phyloP scores from a whole-genome alignment of 2,113 vertebrate species.

The Zosterops borbonicus region DNA sequence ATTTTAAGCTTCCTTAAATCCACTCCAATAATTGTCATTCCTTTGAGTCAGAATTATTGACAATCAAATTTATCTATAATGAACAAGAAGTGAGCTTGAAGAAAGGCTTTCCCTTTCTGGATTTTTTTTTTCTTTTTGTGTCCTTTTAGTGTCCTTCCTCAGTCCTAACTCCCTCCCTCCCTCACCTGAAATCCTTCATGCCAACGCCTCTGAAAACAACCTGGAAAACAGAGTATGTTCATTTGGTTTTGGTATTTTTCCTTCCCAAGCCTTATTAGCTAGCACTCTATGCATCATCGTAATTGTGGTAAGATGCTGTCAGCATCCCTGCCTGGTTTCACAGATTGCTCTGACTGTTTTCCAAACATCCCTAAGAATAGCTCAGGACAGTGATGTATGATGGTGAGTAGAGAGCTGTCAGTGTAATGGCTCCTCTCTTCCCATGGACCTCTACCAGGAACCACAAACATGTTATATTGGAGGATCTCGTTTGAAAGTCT shows the following conservation, averaged over 20 bases:
- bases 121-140: not conserved
- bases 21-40: not conserved
- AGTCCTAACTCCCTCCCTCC: not conserved
- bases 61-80: constrained; percentile 36
- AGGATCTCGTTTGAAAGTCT: not conserved
- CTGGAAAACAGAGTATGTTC: not conserved
- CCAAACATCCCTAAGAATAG: constrained; percentile 60
- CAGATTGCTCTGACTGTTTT: constrained; percentile 45
- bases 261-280: not conserved
- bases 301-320: constrained; percentile 55
- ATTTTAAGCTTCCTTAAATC: constrained; percentile 11
- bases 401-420: not conserved
- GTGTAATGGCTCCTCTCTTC: not conserved
- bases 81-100: not conserved
- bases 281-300: constrained; percentile 16
- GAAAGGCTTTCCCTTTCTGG: not conserved
- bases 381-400: constrained; percentile 28
- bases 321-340: constrained; percentile 24
- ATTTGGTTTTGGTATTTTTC: not conserved
- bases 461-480: not conserved
- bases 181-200: not conserved
- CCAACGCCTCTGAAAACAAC: not conserved
- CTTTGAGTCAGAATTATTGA: constrained; percentile 13
- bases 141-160: constrained; percentile 7
- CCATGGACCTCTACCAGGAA: not conserved